A percentile compares a stretch with the other conserved stretches of the same genome.
Conservation (phyloP, 64 coral and sea anemone species). For the Hydrozoanthus tunicans region DNA sequence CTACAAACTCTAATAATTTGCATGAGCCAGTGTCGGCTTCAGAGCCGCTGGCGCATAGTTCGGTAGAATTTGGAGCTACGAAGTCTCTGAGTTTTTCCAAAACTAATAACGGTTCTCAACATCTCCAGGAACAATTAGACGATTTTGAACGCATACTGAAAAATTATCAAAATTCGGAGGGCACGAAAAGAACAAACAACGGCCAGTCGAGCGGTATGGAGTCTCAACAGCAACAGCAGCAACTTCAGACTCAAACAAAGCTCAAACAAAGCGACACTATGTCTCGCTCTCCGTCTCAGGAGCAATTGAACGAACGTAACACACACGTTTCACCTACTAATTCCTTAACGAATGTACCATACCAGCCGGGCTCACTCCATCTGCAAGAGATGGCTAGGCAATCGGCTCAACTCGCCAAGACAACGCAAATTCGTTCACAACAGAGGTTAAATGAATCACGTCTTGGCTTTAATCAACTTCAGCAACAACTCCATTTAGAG, state of each 20-base stretch:
- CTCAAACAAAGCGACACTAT: conserved; percentile 62
- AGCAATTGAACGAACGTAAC: conserved; percentile 53
- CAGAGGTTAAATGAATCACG: conserved; percentile 58
- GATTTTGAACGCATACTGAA: conserved; percentile 66
- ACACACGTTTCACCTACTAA: conserved; percentile 27
- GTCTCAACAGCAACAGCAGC: conserved; percentile 57
- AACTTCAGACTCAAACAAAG: conserved; percentile 40
- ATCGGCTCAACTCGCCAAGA: conserved; percentile 42
- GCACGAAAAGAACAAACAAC: conserved; percentile 58
- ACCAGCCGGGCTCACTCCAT: conserved; percentile 40
- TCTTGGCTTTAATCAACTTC: conserved; percentile 24
- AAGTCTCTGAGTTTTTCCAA: conserved; percentile 47
- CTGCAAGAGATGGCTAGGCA: conserved; percentile 75
- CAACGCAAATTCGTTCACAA: conserved; percentile 36
- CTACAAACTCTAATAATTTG: conserved; percentile 50
- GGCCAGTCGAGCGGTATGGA: conserved; percentile 43
- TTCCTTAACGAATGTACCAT: conserved; percentile 15
- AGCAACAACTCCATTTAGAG: conserved; percentile 50
- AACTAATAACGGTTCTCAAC: conserved; percentile 43
- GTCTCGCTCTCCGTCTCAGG: conserved; percentile 50
- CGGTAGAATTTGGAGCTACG: conserved; percentile 27
- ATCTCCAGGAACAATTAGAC: conserved; percentile 58
- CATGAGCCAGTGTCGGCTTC: conserved; percentile 56
- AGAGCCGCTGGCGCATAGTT: conserved; percentile 37
- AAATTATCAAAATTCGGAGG: conserved; percentile 53